Base-by-base conservation (phyloP, 2,888 invertebrate genomes). In the Leptinotarsa rubiginosa region DNA sequence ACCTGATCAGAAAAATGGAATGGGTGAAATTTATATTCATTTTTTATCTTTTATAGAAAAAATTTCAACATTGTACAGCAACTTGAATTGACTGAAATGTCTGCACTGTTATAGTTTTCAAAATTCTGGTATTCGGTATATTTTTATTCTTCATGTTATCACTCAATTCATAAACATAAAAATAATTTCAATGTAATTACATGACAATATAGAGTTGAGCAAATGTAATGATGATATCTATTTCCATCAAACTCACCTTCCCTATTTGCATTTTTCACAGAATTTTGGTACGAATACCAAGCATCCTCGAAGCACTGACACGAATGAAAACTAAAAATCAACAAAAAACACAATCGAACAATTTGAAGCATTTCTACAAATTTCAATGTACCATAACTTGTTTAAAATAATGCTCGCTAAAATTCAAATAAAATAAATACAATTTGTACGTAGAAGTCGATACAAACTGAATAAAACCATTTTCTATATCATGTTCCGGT, bases 211-310 rank as follows among this genome's bases (percentile, higher is more conserved):
- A 10, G 15, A 3, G 3, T 50, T 50, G n/a, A 16, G 50, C n/a
- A 50, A 50, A 0, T 4, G 4, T 15, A 16, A 5, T 50, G n/a
- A 50, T 13, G 5, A 50, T 13, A 16, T 50, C n/a, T 16, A n/a
- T n/a, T 50, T 16, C n/a, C 15, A 16, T 18, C 59, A 5, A 18
- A 65, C 75, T 84, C 84, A 89, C 89, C 89, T 85, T 89, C 88
- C 75, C 88, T 85, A 82, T 87, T 88, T 65, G 85, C 85, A 73
- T 83, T 79, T 7, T 84, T 86, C 3, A 84, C 83, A 54, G 81
- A 83, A 74, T 85, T 85, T 80, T 86, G 85, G 75, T 88, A 87
- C 4, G 85, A 83, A 76, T 87, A 81, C 87, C 87, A 86, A 74
- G 73, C 74, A 22, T 78, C 75, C 22, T 78, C 70, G 22, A 72